Conservation (phyloP, 1,140 invertebrate species). For the Littorina saxatilis region DNA sequence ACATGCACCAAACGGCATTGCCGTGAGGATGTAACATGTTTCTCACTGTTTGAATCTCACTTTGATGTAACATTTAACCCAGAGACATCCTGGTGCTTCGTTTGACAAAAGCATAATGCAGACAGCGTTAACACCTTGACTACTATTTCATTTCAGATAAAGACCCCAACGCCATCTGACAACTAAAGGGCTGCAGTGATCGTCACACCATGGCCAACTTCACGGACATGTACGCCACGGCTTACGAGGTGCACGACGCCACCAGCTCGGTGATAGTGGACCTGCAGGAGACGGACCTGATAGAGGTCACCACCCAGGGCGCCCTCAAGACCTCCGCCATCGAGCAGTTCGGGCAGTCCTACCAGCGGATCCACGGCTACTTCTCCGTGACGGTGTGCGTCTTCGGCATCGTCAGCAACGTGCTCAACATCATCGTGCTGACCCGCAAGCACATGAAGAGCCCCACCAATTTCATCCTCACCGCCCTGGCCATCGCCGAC, state of each 20-base stretch:
- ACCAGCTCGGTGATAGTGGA: constrained; percentile 18
- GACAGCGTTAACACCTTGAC: no score
- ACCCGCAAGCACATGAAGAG: constrained; percentile 89
- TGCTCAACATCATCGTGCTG: constrained; percentile 91
- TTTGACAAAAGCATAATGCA: no score
- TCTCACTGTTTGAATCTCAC: no score
- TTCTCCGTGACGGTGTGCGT: constrained; percentile 86
- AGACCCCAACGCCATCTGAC: no score
- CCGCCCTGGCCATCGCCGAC: constrained; percentile 88
- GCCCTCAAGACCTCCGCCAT: constrained; percentile 17
- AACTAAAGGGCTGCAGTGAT: no score
- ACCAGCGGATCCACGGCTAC: constrained; percentile 83
- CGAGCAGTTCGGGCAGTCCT: constrained; percentile 60
- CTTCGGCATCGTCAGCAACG: constrained; percentile 92
- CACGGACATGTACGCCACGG: constrained; percentile 12
- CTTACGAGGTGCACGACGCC: constrained; percentile 15
- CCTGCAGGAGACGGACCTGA: constrained; percentile 15
- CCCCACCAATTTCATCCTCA: constrained; percentile 90
- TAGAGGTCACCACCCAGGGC: neutral
- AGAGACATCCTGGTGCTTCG: no score
- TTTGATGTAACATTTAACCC: no score
- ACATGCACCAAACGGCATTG: no score
- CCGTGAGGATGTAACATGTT: no score
- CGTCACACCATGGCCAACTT: constrained; percentile 28
- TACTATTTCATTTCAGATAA: no score